Conservation (phyloP, 2,113 vertebrate species). For the Psophia crepitans region DNA sequence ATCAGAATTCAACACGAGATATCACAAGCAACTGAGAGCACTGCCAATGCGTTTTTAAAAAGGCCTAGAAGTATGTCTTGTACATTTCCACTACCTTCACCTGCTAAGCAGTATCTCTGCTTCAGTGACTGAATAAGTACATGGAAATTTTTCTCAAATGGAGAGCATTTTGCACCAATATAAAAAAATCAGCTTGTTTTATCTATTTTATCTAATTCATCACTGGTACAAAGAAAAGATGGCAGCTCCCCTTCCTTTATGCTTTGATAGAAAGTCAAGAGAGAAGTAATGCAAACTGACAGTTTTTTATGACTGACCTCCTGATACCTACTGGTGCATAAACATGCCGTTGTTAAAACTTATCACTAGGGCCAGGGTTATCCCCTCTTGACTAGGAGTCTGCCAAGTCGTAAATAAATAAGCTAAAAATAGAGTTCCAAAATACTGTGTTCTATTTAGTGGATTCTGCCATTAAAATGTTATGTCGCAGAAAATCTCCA, state of each 20-base stretch:
- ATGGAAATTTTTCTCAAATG: background rate
- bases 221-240: background rate
- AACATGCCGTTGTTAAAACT: conserved; percentile 49
- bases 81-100: background rate
- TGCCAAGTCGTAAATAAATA: conserved; percentile 41
- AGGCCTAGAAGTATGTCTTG: background rate
- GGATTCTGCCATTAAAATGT: background rate
- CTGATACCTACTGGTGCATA: conserved; percentile 55
- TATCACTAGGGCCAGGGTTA: conserved; percentile 35
- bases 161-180: background rate
- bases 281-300: conserved; percentile 58
- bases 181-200: background rate
- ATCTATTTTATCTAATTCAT: conserved; percentile 3
- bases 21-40: background rate
- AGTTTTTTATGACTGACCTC: conserved; percentile 62
- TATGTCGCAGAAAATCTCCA: background rate
- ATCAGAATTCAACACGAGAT: background rate
- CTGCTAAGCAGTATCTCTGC: background rate
- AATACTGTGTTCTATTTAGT: background rate
- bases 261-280: conserved; percentile 31
- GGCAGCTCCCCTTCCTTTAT: conserved; percentile 7
- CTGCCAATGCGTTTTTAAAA: background rate
- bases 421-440: conserved; percentile 25
- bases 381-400: conserved; percentile 34
- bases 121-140: background rate